Conservation (phyloP, 2,888 invertebrate species). For the Acanthosepion pharaonis region DNA sequence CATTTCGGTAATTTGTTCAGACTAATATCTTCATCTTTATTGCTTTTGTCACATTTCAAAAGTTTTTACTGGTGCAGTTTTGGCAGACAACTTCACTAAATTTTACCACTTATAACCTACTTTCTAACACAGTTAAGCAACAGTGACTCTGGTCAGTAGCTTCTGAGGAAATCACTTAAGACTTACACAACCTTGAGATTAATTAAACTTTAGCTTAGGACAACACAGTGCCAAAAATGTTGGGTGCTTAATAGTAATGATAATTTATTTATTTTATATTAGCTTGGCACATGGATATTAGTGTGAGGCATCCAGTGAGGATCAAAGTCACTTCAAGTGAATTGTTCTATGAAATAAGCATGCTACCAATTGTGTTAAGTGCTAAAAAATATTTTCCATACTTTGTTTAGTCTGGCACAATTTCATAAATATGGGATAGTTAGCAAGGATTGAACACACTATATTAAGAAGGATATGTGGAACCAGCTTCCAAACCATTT, state of each 20-base stretch:
- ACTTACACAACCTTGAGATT: neutral
- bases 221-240: neutral
- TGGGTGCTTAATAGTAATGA: neutral
- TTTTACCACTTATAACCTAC: no score
- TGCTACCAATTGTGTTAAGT: neutral
- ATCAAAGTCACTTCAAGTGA: neutral
- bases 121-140: no score
- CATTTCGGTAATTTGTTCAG: neutral
- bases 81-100: no score
- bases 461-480: no score
- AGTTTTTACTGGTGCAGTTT: neutral
- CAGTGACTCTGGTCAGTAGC: no score
- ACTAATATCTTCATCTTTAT: neutral
- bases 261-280: neutral
- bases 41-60: neutral
- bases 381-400: neutral
- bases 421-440: no score
- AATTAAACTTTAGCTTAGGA: neutral
- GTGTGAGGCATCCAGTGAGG: no score
- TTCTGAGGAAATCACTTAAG: neutral
- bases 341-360: neutral
- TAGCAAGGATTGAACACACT: no score
- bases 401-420: neutral
- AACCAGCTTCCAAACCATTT: no score
- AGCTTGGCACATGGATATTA: neutral